These are phyloP conservation scores for Beris chalybata DNA, from an alignment of 2,888 invertebrate genomes.

Conservation along the genomic window DNA sequence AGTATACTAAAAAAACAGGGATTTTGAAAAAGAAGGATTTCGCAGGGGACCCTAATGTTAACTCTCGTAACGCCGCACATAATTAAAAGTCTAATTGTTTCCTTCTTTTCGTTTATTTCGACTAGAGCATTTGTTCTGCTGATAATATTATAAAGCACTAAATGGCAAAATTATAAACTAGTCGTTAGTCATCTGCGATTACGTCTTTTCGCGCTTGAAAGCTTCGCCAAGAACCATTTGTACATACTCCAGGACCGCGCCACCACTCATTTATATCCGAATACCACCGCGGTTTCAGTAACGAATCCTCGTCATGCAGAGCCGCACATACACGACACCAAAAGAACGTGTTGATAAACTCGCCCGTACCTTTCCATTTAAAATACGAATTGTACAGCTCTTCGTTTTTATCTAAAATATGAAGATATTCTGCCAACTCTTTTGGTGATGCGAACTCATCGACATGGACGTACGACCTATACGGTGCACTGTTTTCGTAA, in stretches of 20 bases:
- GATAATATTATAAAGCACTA: slow-evolving; percentile 37
- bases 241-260: slow-evolving; percentile 80
- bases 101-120: slow-evolving; percentile 14
- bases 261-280: slow-evolving; percentile 90
- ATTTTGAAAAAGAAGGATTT: no score
- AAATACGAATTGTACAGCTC: slow-evolving; percentile 93
- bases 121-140: slow-evolving; percentile 21
- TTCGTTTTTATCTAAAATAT: slow-evolving; percentile 83
- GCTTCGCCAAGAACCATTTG: slow-evolving; percentile 69
- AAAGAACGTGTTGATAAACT: slow-evolving; percentile 91
- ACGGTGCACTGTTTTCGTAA: slow-evolving; percentile 85
- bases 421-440: slow-evolving; percentile 84
- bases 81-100: neutral
- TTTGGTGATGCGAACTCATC: slow-evolving; percentile 90
- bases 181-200: slow-evolving; percentile 53
- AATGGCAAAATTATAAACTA: slow-evolving; percentile 35
- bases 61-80: no score
- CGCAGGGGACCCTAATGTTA: no score
- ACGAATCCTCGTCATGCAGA: slow-evolving; percentile 57
- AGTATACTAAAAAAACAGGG: no score
- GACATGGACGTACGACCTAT: slow-evolving; percentile 91
- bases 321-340: slow-evolving; percentile 68
- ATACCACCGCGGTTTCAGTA: slow-evolving; percentile 53
- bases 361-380: slow-evolving; percentile 91
- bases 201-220: slow-evolving; percentile 57